These are phyloP conservation scores for Cosmorhoe ocellata DNA, from an alignment of 2,888 invertebrate species.

Conservation along the genomic window DNA sequence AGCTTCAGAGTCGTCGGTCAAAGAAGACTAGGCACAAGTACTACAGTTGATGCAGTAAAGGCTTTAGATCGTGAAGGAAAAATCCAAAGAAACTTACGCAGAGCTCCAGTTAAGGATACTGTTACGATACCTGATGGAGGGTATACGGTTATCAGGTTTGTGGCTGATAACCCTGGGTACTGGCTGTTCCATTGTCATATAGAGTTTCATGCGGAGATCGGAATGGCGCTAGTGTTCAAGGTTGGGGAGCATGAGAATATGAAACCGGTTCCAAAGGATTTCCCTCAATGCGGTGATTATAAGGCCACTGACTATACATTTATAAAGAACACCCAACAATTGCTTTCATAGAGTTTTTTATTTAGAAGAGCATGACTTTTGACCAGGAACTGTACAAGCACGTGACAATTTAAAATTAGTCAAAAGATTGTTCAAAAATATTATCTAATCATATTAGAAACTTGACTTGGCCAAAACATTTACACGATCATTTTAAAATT, in stretches of 20 bases:
- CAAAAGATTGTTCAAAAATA: too few relatives aligned
- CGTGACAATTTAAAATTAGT: too few relatives aligned
- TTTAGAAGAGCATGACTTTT: too few relatives aligned
- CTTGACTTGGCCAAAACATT: too few relatives aligned
- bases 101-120: constrained; percentile 93
- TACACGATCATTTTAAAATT: too few relatives aligned
- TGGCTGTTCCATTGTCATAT: constrained; percentile 97
- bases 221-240: constrained; percentile 93
- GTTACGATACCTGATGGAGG: constrained; percentile 96
- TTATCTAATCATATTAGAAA: too few relatives aligned
- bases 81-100: constrained; percentile 86
- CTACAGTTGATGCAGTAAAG: constrained; percentile 86
- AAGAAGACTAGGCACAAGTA: constrained; percentile 85
- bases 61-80: constrained; percentile 86
- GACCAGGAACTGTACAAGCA: too few relatives aligned
- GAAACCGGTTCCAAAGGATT: constrained; percentile 86
- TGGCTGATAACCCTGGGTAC: constrained; percentile 93
- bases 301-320: constrained; percentile 5
- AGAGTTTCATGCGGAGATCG: constrained; percentile 94
- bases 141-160: constrained; percentile 91
- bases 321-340: background rate
- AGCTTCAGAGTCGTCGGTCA: constrained; percentile 91
- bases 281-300: constrained; percentile 87
- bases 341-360: too few relatives aligned
- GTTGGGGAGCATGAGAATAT: constrained; percentile 91